phyloP scores from a whole-genome alignment of 2,113 vertebrate species.

The Cyprinus carpio region DNA sequence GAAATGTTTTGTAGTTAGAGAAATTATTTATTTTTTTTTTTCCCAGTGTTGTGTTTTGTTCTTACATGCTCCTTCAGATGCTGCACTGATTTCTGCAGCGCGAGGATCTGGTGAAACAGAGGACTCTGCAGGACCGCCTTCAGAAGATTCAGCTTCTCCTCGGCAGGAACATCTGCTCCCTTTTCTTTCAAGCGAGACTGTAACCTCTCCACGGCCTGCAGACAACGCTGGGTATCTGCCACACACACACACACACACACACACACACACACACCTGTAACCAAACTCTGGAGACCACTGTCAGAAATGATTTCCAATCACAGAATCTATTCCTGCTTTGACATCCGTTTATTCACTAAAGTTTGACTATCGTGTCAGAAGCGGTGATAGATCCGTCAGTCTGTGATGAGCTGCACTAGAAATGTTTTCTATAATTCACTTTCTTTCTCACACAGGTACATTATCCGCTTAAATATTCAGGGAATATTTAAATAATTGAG shows the following conservation, averaged over 20 bases:
- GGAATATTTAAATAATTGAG: conserved; percentile 1
- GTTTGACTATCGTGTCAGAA: background rate
- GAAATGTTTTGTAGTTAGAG: background rate
- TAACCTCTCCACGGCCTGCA: conserved; percentile 93
- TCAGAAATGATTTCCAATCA: background rate
- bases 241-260: conserved; percentile 4
- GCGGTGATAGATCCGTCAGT: background rate
- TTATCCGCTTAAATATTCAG: background rate
- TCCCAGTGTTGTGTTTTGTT: background rate
- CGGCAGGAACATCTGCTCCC: conserved; percentile 85
- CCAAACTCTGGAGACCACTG: background rate
- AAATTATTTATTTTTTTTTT: background rate
- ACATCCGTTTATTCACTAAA: background rate
- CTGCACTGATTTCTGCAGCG: conserved; percentile 89
- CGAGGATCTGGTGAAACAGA: conserved; percentile 96
- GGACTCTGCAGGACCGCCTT: conserved; percentile 96
- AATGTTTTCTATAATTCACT: conserved; percentile 2
- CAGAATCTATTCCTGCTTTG: background rate
- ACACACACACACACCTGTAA: background rate
- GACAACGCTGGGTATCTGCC: conserved; percentile 88
- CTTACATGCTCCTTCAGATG: conserved; percentile 91
- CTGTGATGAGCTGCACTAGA: background rate
- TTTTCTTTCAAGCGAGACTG: conserved; percentile 90
- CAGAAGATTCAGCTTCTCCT: conserved; percentile 89
- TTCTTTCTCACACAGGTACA: background rate